A percentile compares a stretch with the other conserved stretches of the same genome.
These are phyloP conservation scores for Palythoa grandis DNA, from an alignment of 92 coral and sea anemone species.

Conservation along the genomic window DNA sequence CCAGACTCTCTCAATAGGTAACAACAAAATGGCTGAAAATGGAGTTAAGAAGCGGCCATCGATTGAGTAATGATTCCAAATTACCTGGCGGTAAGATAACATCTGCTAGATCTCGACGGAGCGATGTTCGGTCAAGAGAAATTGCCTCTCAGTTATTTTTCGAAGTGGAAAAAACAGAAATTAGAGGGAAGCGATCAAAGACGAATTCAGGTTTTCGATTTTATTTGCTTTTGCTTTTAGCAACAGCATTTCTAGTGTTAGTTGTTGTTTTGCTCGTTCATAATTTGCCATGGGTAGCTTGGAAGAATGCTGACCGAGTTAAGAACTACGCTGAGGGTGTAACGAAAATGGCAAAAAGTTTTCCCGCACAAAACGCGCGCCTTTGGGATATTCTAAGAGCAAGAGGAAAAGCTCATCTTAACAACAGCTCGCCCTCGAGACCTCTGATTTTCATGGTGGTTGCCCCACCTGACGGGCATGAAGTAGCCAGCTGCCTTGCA, in stretches of 20 bases:
- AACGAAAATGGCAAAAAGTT: not conserved
- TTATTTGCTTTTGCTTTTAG: not conserved
- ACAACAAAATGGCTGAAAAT: no score
- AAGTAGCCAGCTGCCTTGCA: conserved; percentile 76
- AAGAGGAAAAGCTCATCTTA: conserved; percentile 71
- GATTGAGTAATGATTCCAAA: no score
- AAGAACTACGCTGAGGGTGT: not conserved
- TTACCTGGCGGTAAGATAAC: not conserved
- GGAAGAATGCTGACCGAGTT: conserved; percentile 2
- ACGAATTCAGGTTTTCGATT: not conserved
- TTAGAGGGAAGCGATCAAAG: not conserved
- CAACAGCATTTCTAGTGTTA: not conserved
- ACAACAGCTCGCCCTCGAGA: conserved; percentile 54
- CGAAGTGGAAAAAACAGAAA: not conserved
- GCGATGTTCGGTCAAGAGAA: not conserved
- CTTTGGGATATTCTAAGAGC: conserved; percentile 65
- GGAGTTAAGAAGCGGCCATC: no score
- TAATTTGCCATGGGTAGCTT: not conserved
- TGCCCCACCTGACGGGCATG: conserved; percentile 73
- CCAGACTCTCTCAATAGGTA: no score
- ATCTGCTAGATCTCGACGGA: not conserved
- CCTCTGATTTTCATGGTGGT: conserved; percentile 84
- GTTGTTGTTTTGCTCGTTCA: not conserved
- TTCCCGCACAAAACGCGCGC: conserved; percentile 28
- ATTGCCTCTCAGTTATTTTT: not conserved